Conservation (phyloP, 2,888 invertebrate genomes). For the Trichopria drosophilae region DNA sequence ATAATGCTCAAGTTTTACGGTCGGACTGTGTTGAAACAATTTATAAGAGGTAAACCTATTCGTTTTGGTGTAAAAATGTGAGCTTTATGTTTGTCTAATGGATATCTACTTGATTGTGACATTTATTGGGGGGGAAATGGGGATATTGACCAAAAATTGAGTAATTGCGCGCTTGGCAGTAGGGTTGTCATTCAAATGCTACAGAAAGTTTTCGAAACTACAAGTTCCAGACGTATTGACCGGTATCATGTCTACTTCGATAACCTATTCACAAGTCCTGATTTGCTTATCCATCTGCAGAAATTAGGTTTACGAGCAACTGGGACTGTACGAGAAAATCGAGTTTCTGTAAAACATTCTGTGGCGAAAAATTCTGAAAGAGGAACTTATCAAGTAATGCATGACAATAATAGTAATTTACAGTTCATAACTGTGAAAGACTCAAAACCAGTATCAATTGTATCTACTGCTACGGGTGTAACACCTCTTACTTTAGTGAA, state of each 20-base stretch:
- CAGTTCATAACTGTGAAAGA: too few species aligned
- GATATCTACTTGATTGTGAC: slow-evolving; percentile 8
- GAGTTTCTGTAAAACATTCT: slow-evolving; percentile 1
- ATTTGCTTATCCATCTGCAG: slow-evolving; percentile 8
- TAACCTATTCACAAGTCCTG: slow-evolving; percentile 7
- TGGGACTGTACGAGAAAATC: background rate
- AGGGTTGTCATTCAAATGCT: slow-evolving; percentile 9
- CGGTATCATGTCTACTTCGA: slow-evolving; percentile 14
- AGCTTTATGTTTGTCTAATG: slow-evolving; percentile 9
- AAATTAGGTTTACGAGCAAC: slow-evolving; percentile 8
- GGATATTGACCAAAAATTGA: too few species aligned
- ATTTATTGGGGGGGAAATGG: slow-evolving; percentile 23
- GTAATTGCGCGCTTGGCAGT: too few species aligned
- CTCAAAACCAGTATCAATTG: too few species aligned
- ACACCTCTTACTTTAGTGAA: too few species aligned
- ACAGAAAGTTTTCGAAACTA: background rate
- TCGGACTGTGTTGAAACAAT: slow-evolving; percentile 9
- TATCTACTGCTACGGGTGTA: too few species aligned
- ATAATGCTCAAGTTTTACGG: slow-evolving; percentile 10
- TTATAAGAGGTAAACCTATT: slow-evolving; percentile 11
- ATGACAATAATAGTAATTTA: too few species aligned
- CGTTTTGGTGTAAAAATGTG: slow-evolving; percentile 8
- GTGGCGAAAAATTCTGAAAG: slow-evolving; percentile 5
- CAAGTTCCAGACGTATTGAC: background rate
- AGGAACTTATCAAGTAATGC: slow-evolving; percentile 6